Evolutionary conservation across 2,797 vertebrate genomes (phyloP).

Genomic region (Mormyrus proboscirostris): DNA sequence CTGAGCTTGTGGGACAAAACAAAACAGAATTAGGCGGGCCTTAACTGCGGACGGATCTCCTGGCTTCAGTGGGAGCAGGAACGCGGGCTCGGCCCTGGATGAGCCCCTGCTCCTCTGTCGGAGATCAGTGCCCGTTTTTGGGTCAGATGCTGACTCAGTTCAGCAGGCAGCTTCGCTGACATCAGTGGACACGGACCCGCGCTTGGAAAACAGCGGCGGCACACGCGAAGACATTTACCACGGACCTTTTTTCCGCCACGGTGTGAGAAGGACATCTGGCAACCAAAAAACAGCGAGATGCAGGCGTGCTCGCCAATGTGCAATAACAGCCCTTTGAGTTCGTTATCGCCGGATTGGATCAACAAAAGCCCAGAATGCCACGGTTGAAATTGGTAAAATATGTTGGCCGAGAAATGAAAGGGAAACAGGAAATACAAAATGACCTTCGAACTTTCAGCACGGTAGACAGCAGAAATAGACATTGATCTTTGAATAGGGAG

Average conservation of each 20-base stretch:
- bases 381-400: background rate
- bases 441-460: background rate
- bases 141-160: background rate
- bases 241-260: conserved; percentile 14
- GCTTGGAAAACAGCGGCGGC: conserved; percentile 40
- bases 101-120: conserved; percentile 27
- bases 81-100: conserved; percentile 18
- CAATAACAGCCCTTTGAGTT: background rate
- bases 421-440: background rate
- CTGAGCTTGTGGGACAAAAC: conserved; percentile 30
- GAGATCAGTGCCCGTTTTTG: conserved; percentile 8
- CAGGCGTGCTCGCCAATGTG: background rate
- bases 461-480: conserved; percentile 28
- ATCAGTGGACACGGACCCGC: conserved; percentile 13
- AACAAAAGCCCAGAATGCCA: background rate
- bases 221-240: conserved; percentile 42
- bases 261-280: background rate
- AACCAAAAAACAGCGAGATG: conserved; percentile 29
- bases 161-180: conserved; percentile 1
- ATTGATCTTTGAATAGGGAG: conserved; percentile 30
- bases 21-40: background rate
- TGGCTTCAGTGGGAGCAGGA: background rate
- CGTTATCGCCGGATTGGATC: background rate
- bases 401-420: background rate
- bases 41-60: background rate